These are phyloP conservation scores for Kradibia gibbosae DNA, from an alignment of 1,140 invertebrate species.

Conservation along the genomic window DNA sequence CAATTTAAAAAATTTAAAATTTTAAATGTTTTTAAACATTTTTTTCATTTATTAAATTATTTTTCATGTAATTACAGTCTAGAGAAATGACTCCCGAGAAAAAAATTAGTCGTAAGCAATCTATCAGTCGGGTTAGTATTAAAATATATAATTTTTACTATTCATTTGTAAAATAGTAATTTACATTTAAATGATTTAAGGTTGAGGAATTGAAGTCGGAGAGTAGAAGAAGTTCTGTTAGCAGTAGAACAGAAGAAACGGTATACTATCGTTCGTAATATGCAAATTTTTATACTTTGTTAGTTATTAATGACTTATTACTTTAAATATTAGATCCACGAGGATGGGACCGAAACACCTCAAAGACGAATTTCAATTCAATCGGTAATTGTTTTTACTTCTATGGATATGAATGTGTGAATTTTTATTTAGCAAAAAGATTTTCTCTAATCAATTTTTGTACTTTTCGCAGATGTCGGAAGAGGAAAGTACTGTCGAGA, in stretches of 20 bases:
- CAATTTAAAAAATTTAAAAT: background rate
- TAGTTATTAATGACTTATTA: background rate
- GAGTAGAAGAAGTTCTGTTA: conserved; percentile 67
- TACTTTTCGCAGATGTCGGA: conserved; percentile 56
- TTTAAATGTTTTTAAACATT: background rate
- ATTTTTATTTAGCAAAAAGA: background rate
- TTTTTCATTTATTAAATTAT: too few relatives aligned
- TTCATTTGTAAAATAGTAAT: background rate
- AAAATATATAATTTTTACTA: background rate
- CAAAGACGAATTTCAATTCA: conserved; percentile 64
- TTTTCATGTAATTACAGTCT: conserved; percentile 39
- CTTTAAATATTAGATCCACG: conserved; percentile 54
- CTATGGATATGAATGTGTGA: background rate
- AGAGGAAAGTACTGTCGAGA: conserved; percentile 77
- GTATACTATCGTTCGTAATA: conserved; percentile 54
- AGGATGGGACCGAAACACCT: conserved; percentile 58
- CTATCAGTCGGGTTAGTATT: conserved; percentile 61
- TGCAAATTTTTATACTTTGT: conserved; percentile 20
- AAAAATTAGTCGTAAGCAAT: conserved; percentile 61
- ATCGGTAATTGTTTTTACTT: conserved; percentile 57
- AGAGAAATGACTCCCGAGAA: conserved; percentile 60
- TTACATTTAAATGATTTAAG: conserved; percentile 48
- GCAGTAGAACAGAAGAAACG: conserved; percentile 64
- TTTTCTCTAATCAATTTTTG: conserved; percentile 36
- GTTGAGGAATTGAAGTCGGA: conserved; percentile 68